Base-by-base conservation (phyloP, 2,113 vertebrate genomes). In the Platichthys flesus region DNA sequence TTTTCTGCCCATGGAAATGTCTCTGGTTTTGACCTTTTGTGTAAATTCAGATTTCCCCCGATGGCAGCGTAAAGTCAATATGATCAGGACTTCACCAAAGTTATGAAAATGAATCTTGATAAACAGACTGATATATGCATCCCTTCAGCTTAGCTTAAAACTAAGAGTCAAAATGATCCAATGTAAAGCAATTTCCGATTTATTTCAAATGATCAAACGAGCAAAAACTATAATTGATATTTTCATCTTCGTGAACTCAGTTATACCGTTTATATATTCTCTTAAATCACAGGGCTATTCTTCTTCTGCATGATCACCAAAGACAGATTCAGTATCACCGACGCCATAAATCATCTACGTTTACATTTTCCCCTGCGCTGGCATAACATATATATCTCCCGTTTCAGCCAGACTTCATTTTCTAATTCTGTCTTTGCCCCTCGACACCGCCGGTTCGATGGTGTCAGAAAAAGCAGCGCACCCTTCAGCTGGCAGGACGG, bases 401-500 rank as follows among this genome's bases (percentile, higher is more conserved):
- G 24, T 71, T 73, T 79, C 56, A 71, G 9, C 23, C 52, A 63
- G 23, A 82, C 51, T 64, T 79, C 18, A 81, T 63, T 72, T 78
- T 61, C 24, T 31, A 15, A 67, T 82, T 78, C 4, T 85, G 54
- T 70, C 52, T 71, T 65, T 58, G 20, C 64, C 60, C 78, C 67
- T 76, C 66, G 68, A 64, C 31, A 16, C 24, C 6, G 67, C 40
- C 84, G 15, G 76, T 10, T 58, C 54, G 67, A 66, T 74, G 73
- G 75, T 75, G 67, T 74, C 61, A 78, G 77, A 26, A 76, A 58
- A 80, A 37, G 57, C 56, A 47, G n/a, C 26, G 42, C 82, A 77
- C 70, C 81, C 76, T 84, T 84, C 71, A 84, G n/a, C 66, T 80
- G 70, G 76, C 52, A 75, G 71, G 49, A 80, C 74, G 79, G 70